Conservation (phyloP, 2,113 vertebrate species). For the Petroica traversi region DNA sequence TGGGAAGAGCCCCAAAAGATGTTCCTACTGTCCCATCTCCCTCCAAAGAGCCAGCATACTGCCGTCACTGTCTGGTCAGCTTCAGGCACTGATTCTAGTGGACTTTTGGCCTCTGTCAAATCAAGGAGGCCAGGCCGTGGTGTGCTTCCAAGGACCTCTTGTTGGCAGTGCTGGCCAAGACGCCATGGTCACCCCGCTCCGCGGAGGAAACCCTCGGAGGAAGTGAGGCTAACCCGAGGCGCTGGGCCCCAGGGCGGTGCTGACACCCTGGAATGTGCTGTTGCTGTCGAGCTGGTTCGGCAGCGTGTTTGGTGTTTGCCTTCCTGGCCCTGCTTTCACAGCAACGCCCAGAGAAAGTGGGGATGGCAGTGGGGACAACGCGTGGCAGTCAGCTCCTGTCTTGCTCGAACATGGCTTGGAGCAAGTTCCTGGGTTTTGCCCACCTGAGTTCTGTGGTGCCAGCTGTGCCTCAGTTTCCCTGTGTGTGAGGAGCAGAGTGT, state of each 20-base stretch:
- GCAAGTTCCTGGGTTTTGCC: background rate
- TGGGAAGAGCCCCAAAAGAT: background rate
- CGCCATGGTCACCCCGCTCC: fast-evolving
- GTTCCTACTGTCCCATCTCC: background rate
- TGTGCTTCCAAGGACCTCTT: background rate
- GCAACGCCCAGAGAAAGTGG: background rate
- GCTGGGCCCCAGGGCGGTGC: background rate
- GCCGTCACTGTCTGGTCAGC: background rate
- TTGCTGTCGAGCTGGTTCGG: slow-evolving; percentile 23
- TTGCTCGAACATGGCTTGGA: background rate
- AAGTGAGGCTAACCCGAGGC: background rate
- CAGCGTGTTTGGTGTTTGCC: background rate
- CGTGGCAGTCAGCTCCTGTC: background rate
- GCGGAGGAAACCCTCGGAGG: background rate
- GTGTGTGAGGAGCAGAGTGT: fast-evolving
- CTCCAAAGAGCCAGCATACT: background rate
- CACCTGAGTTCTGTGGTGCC: background rate
- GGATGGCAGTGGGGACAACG: background rate
- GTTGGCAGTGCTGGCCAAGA: background rate
- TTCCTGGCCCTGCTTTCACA: background rate
- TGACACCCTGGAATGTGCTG: slow-evolving; percentile 6
- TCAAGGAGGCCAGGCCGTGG: background rate
- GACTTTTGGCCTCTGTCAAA: background rate
- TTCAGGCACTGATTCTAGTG: background rate
- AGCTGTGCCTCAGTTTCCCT: background rate